Conservation (phyloP, 2,797 vertebrate species). For the Neopelma chrysocephalum region DNA sequence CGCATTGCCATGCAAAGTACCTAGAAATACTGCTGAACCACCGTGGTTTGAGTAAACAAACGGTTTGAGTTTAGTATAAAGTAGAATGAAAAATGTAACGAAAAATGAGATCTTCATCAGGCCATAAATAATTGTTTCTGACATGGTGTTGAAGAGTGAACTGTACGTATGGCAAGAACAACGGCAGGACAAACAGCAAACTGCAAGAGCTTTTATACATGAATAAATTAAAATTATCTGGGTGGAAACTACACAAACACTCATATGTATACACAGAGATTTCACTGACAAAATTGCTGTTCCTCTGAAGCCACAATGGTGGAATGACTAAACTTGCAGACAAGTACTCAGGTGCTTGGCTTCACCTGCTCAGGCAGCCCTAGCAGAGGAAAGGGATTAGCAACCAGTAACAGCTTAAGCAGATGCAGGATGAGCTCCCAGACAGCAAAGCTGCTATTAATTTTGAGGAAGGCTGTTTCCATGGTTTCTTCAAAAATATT, state of each 20-base stretch:
- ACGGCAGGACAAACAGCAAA: not conserved
- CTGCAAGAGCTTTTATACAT: not conserved
- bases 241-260: not conserved
- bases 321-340: not conserved
- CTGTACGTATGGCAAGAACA: not conserved
- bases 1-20: not conserved
- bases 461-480: constrained; percentile 31
- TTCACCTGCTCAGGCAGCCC: not conserved
- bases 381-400: not conserved
- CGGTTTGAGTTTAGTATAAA: not conserved
- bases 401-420: not conserved
- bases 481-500: constrained; percentile 48
- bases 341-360: not conserved
- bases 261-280: not conserved
- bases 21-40: not conserved
- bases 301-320: not conserved
- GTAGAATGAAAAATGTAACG: not conserved
- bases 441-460: not conserved
- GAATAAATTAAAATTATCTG: not conserved
- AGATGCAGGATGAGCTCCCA: not conserved
- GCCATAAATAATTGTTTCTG: not conserved
- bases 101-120: not conserved
- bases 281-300: not conserved
- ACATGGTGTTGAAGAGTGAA: not conserved
- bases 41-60: not conserved